A percentile compares a stretch with the other conserved stretches of the same genome.
Evolutionary conservation across 2,797 vertebrate genomes (phyloP).

Genomic region (Percopsis omiscomaycus): DNA sequence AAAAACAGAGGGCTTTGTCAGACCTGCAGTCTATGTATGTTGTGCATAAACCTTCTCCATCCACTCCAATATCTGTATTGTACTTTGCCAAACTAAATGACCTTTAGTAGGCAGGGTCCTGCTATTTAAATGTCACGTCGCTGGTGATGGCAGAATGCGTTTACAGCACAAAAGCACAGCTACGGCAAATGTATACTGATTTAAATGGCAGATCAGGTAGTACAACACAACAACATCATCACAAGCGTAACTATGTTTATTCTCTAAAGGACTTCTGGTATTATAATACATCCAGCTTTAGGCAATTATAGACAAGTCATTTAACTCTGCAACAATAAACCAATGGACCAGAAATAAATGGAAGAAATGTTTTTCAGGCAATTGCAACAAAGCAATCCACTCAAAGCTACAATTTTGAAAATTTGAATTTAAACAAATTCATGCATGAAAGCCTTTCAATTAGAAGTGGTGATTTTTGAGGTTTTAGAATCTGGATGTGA

Average conservation of each 20-base stretch:
- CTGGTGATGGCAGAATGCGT: slow-evolving; percentile 10
- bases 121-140: neutral
- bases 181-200: neutral
- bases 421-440: too few species aligned
- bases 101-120: neutral
- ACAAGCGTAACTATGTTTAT: neutral
- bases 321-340: slow-evolving; percentile 1
- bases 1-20: slow-evolving; percentile 37
- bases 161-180: slow-evolving; percentile 7
- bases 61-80: slow-evolving; percentile 11
- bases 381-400: neutral
- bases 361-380: slow-evolving; percentile 10
- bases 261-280: slow-evolving; percentile 15
- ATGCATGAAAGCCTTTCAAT: too few species aligned
- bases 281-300: neutral
- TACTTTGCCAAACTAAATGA: slow-evolving; percentile 8
- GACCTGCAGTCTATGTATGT: slow-evolving; percentile 12
- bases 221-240: neutral
- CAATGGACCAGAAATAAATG: slow-evolving; percentile 9
- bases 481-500: too few species aligned
- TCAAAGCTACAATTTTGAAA: too few species aligned
- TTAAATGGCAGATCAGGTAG: neutral
- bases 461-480: too few species aligned
- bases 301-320: neutral
- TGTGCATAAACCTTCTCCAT: slow-evolving; percentile 9